Evolutionary conservation across 2,797 vertebrate genomes (phyloP).

Genomic region (Phalloptychus januarius): DNA sequence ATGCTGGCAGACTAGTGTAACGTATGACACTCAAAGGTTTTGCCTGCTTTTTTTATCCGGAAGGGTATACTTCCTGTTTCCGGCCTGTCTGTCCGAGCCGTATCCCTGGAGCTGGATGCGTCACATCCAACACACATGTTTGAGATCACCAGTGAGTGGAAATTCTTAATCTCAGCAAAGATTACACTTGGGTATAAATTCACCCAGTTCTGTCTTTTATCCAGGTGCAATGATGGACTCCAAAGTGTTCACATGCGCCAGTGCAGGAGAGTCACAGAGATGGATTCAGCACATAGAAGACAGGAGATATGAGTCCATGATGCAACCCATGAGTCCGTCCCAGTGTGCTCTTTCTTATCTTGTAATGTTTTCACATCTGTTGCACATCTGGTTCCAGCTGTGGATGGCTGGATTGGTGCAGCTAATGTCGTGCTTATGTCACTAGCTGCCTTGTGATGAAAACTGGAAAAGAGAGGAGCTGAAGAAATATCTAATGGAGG

Average conservation of each 20-base stretch:
- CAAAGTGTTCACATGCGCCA: conserved; percentile 79
- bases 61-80: conserved; percentile 88
- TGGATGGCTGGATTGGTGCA: background rate
- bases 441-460: conserved; percentile 84
- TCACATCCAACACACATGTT: conserved; percentile 71
- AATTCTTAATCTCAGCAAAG: conserved; percentile 7
- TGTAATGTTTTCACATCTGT: conserved; percentile 52
- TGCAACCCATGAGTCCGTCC: conserved; percentile 70
- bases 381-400: conserved; percentile 12
- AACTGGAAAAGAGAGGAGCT: conserved; percentile 85
- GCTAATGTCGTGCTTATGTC: background rate
- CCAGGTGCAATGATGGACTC: conserved; percentile 84
- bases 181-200: background rate
- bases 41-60: conserved; percentile 12
- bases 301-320: conserved; percentile 72
- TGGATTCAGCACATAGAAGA: conserved; percentile 81
- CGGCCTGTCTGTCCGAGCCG: conserved; percentile 74
- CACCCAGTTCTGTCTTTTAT: background rate
- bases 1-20: background rate
- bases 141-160: conserved; percentile 83
- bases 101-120: conserved; percentile 49
- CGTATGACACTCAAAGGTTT: background rate
- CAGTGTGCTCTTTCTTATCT: conserved; percentile 80
- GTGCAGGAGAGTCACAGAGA: conserved; percentile 64
- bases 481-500: conserved; percentile 73